These are phyloP conservation scores for Atta texana DNA, from an alignment of 1,140 invertebrate species.

Conservation along the genomic window DNA sequence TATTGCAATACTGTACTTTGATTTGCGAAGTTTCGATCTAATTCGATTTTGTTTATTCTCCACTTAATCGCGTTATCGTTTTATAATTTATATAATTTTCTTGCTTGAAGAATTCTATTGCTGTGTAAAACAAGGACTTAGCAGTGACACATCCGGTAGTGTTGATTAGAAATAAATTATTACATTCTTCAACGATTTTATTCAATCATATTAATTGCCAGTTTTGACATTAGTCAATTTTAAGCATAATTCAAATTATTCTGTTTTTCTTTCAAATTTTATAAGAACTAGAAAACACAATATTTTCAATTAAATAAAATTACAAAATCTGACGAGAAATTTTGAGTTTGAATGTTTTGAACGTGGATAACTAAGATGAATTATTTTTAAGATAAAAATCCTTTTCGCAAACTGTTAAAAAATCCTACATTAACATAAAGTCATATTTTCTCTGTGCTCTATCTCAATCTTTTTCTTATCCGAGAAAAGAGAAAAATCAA, in stretches of 20 bases:
- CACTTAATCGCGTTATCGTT: neutral
- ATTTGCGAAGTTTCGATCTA: neutral
- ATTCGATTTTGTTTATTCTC: neutral
- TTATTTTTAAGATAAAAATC: neutral
- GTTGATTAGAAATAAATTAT: conserved; percentile 9
- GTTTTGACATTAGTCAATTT: neutral
- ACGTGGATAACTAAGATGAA: neutral
- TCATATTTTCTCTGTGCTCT: neutral
- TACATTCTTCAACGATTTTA: neutral
- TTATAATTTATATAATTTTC: neutral
- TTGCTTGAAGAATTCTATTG: neutral
- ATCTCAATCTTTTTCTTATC: neutral
- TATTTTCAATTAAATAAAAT: neutral
- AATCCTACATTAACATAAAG: neutral
- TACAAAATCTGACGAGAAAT: neutral
- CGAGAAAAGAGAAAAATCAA: neutral
- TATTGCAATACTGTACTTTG: neutral
- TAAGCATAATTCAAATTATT: neutral
- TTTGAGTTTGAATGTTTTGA: neutral
- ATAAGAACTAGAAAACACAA: neutral
- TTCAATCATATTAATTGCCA: neutral
- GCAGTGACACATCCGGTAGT: neutral
- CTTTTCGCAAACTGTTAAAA: neutral
- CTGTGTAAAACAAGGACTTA: neutral
- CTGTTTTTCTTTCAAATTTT: neutral